phyloP scores from a whole-genome alignment of 2,888 invertebrate species.

The Chouioia cunea region DNA sequence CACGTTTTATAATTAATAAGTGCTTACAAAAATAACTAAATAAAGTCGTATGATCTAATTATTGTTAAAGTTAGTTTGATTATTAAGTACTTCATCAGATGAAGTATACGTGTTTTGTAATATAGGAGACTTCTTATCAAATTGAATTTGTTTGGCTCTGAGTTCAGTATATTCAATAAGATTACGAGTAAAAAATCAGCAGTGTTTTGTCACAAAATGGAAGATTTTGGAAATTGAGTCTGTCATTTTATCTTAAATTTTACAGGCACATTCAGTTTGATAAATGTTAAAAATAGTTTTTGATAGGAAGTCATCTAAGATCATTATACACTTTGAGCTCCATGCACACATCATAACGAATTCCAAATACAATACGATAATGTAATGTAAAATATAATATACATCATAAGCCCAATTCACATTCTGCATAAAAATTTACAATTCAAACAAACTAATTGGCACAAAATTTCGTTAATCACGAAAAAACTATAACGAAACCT shows the following conservation, averaged over 20 bases:
- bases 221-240: constrained; percentile 36
- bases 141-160: constrained; percentile 35
- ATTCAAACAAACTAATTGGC: constrained; percentile 47
- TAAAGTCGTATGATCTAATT: constrained; percentile 34
- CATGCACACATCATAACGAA: constrained; percentile 11
- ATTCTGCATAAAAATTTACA: constrained; percentile 36
- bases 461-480: constrained; percentile 42
- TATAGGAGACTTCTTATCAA: constrained; percentile 38
- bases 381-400: constrained; percentile 18
- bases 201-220: constrained; percentile 36
- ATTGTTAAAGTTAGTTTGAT: constrained; percentile 43
- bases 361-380: constrained; percentile 25
- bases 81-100: constrained; percentile 46
- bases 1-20: constrained; percentile 32
- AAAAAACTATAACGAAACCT: constrained; percentile 32
- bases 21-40: constrained; percentile 45
- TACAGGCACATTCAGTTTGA: constrained; percentile 28
- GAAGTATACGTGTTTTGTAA: constrained; percentile 39
- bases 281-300: constrained; percentile 17
- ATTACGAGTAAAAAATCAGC: constrained; percentile 18
- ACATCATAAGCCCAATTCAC: constrained; percentile 36
- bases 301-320: constrained; percentile 37
- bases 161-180: constrained; percentile 20
- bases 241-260: constrained; percentile 26
- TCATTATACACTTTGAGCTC: constrained; percentile 26